These are phyloP conservation scores for Drosophila borealis DNA, from an alignment of 2,888 invertebrate genomes.

Conservation along the genomic window DNA sequence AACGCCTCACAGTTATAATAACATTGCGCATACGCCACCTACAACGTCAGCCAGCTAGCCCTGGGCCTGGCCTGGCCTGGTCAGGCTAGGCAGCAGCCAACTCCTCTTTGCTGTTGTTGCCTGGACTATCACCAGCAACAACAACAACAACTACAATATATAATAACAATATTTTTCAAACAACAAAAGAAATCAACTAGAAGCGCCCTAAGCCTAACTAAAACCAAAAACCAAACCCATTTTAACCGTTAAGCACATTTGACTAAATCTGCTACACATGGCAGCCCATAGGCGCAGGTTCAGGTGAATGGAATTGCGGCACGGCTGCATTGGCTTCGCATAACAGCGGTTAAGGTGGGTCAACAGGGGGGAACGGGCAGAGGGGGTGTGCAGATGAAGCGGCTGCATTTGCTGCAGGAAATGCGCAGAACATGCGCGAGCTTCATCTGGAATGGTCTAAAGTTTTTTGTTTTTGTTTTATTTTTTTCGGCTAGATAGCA, in stretches of 20 bases:
- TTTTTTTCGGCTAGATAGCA: conserved; percentile 60
- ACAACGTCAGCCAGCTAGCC: conserved; percentile 59
- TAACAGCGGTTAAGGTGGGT: conserved; percentile 5
- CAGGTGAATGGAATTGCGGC: conserved; percentile 52
- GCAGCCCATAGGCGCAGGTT: conserved; percentile 49
- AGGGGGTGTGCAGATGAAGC: conserved; percentile 19
- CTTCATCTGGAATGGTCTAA: conserved; percentile 67
- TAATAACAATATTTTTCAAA: conserved; percentile 79
- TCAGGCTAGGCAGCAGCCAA: conserved; percentile 43
- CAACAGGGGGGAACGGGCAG: conserved; percentile 2
- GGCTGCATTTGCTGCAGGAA: conserved; percentile 69
- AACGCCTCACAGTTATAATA: conserved; percentile 76
- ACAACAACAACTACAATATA: conserved; percentile 43
- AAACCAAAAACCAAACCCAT: conserved; percentile 76
- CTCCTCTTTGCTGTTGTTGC: conserved; percentile 72
- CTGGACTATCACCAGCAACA: conserved; percentile 29
- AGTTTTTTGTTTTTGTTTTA: conserved; percentile 40
- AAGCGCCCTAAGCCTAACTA: conserved; percentile 70
- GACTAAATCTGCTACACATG: conserved; percentile 80
- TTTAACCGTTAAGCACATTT: conserved; percentile 81
- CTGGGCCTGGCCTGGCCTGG: conserved; percentile 52
- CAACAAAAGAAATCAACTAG: conserved; percentile 81
- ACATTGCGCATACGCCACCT: conserved; percentile 80
- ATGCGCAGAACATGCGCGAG: conserved; percentile 64
- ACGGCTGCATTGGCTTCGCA: conserved; percentile 10